A percentile compares a stretch with the other conserved stretches of the same genome.
These are phyloP conservation scores for Megaceryle maxima DNA, from an alignment of 2,113 vertebrate species.

Conservation along the genomic window DNA sequence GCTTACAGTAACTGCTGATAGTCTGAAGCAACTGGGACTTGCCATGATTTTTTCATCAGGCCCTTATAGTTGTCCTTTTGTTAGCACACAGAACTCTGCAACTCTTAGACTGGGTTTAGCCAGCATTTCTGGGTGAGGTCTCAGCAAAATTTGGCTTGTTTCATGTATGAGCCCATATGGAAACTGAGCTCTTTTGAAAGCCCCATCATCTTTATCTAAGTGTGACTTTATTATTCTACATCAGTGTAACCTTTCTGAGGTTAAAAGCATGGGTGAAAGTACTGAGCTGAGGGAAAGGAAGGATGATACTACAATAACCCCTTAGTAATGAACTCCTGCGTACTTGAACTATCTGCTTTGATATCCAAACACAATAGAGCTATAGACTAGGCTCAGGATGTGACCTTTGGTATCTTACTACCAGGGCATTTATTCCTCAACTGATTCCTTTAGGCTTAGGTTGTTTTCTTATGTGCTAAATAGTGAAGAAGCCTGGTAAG, in stretches of 20 bases:
- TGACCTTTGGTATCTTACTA: conserved; percentile 9
- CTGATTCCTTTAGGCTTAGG: not conserved
- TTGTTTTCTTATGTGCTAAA: not conserved
- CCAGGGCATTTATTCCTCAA: not conserved
- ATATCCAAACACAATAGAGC: conserved; percentile 18
- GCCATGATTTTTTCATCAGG: not conserved
- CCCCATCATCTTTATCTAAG: not conserved
- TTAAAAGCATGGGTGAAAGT: not conserved
- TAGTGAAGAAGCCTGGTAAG: not conserved
- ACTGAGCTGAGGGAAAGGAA: not conserved
- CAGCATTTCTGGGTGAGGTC: not conserved
- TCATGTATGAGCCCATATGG: not conserved
- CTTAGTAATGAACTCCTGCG: conserved; percentile 1
- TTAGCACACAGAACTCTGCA: not conserved
- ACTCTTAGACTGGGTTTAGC: not conserved
- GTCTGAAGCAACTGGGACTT: not conserved
- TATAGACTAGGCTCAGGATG: conserved; percentile 8
- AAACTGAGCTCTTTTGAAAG: not conserved
- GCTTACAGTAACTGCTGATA: not conserved
- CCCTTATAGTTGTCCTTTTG: not conserved
- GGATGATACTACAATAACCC: not conserved
- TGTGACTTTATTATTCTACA: not conserved
- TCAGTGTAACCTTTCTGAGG: not conserved
- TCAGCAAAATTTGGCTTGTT: not conserved
- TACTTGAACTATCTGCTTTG: conserved; percentile 48